These are phyloP conservation scores for Nephila pilipes DNA, from an alignment of 1,140 invertebrate genomes.

Conservation along the genomic window DNA sequence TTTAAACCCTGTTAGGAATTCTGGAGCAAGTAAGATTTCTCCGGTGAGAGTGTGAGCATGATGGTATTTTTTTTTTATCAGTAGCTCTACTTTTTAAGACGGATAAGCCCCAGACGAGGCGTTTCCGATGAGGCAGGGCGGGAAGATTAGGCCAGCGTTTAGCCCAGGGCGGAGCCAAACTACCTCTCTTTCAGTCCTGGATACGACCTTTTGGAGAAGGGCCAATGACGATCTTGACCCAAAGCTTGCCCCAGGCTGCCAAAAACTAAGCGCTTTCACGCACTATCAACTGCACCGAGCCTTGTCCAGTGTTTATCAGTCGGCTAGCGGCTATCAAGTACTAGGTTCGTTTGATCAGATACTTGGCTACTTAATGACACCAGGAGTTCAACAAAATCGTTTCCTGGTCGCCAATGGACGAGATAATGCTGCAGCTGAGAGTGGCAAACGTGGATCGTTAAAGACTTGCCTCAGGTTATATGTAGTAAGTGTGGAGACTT, in stretches of 20 bases:
- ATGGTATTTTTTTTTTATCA: slow-evolving; percentile 52
- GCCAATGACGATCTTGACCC: slow-evolving; percentile 72
- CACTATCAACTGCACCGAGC: slow-evolving; percentile 11
- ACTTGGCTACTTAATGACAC: slow-evolving; percentile 69
- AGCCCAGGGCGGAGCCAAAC: slow-evolving; percentile 60
- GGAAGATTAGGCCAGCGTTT: slow-evolving; percentile 55
- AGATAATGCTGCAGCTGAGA: slow-evolving; percentile 49
- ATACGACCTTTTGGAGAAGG: slow-evolving; percentile 72
- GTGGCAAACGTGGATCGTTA: slow-evolving; percentile 51
- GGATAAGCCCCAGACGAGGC: slow-evolving; percentile 63
- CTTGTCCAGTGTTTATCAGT: slow-evolving; percentile 62
- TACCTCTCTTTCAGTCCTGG: slow-evolving; percentile 45
- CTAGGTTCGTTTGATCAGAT: slow-evolving; percentile 36
- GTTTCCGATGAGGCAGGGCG: slow-evolving; percentile 56
- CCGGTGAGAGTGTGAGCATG: too few species aligned
- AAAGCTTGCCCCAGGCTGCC: slow-evolving; percentile 38
- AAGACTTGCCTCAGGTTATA: slow-evolving; percentile 14
- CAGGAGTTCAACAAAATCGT: slow-evolving; percentile 62
- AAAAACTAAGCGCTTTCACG: slow-evolving; percentile 60
- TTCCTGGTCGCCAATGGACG: slow-evolving; percentile 61
- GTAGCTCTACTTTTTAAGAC: slow-evolving; percentile 49
- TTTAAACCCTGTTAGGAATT: slow-evolving; percentile 69
- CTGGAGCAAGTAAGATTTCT: slow-evolving; percentile 48
- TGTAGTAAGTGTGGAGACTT: slow-evolving; percentile 26
- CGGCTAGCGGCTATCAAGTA: slow-evolving; percentile 45